These are phyloP conservation scores for Nemapogon koenigi DNA, from an alignment of 2,888 invertebrate genomes.

Conservation along the genomic window DNA sequence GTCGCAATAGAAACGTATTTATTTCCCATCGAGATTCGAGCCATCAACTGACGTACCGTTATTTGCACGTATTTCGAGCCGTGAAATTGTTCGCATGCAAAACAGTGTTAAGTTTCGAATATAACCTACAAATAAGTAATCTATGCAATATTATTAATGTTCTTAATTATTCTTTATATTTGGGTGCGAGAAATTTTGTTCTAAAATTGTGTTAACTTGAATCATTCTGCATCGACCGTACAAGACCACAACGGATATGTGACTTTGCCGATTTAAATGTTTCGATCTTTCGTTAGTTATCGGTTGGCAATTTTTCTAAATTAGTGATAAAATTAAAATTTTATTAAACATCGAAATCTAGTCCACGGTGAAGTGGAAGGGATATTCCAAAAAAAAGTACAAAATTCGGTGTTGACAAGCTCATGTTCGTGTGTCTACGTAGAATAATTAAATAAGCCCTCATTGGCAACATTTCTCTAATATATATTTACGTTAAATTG, in stretches of 20 bases:
- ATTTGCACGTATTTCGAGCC: conserved; percentile 60
- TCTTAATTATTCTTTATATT: conserved; percentile 8
- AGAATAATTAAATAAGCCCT: conserved; percentile 51
- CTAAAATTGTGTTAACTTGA: conserved; percentile 56
- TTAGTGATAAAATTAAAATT: conserved; percentile 35
- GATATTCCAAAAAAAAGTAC: conserved; percentile 57
- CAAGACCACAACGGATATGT: conserved; percentile 60
- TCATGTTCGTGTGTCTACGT: conserved; percentile 55
- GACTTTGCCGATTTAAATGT: conserved; percentile 32
- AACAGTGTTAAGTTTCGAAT: conserved; percentile 12
- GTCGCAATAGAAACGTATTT: conserved; percentile 62
- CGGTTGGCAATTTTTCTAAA: conserved; percentile 60
- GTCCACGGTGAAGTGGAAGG: conserved; percentile 56
- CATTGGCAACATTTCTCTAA: conserved; percentile 45
- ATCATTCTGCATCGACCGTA: conserved; percentile 46
- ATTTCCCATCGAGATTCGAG: conserved; percentile 57
- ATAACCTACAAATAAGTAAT: conserved; percentile 18
- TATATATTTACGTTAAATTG: conserved; percentile 37
- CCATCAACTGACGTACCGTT: conserved; percentile 59
- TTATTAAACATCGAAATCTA: conserved; percentile 61
- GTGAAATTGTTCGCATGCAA: conserved; percentile 40
- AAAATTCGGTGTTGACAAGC: conserved; percentile 62
- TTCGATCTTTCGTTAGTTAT: conserved; percentile 43
- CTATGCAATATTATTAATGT: conserved; percentile 14
- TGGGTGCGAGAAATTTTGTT: conserved; percentile 26